Base-by-base conservation (phyloP, 2,888 invertebrate genomes). In the Brachypalpus laphriformis region DNA sequence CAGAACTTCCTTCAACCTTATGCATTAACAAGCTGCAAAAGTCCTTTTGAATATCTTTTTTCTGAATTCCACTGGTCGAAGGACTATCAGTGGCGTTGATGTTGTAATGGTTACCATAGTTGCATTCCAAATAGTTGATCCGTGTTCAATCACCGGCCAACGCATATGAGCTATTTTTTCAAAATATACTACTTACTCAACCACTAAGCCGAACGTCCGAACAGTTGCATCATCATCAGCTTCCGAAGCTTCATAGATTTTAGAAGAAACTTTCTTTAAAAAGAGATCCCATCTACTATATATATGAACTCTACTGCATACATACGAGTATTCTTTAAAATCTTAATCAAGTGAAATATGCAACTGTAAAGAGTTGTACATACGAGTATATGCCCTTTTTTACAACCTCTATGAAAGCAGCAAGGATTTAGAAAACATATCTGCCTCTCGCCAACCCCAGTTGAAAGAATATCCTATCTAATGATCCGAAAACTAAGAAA, bases 111-210 rank as follows among this genome's bases (percentile, higher is more conserved):
- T 78, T 16, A 78, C 71, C 78, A 78, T 85, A 80, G 83, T 80
- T 75, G 80, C 83, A 80, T 85, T 85, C 83, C 83, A 85, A 85
- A 80, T 75, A 80, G 80, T 85, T 85, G 80, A 85, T 85, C 83
- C 82, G 80, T 80, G 83, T 83, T 80, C 83, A 74, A 83, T 83
- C 80, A 74, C 83, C 83, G 80, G 80, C 83, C 80, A 80, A 83
- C 83, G 83, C 83, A 83, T 72, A 82, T n/a, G 5, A 1, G 1
- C 16, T 75, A 61, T 81, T 81, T 75, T 65, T 57, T 42, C 25
- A 5, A 25, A 0, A 8, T 2, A 40, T n/a, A 31, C 11, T 11
- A 3, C 2, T 34, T 11, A 11, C 11, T 34, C 34, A 11, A 11
- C 2, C 34, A 9, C 34, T 34, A 11, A 34, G 9, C 34, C 11